A percentile compares a stretch with the other conserved stretches of the same genome.
phyloP scores from a whole-genome alignment of 2,888 invertebrate species.

The Nephrotoma guestfalica region DNA sequence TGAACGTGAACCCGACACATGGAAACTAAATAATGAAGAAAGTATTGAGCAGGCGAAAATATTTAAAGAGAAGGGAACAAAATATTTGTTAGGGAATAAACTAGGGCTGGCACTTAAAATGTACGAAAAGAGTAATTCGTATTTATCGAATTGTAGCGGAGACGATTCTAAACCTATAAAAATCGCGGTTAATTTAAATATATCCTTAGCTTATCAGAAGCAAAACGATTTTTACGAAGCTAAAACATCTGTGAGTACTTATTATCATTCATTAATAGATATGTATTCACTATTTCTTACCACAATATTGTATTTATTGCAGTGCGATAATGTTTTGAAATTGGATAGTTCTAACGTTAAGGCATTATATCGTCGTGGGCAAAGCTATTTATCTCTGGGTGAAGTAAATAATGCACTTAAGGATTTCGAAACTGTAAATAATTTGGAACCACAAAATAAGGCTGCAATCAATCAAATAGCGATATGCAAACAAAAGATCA shows the following conservation, averaged over 20 bases:
- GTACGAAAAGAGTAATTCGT: conserved; percentile 55
- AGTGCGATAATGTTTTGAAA: conserved; percentile 58
- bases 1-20: conserved; percentile 56
- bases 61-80: conserved; percentile 82
- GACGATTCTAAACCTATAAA: conserved; percentile 39
- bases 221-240: conserved; percentile 51
- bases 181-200: conserved; percentile 62
- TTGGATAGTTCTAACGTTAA: conserved; percentile 69
- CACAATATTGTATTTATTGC: not conserved
- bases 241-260: conserved; percentile 40
- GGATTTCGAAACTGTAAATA: conserved; percentile 50
- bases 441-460: conserved; percentile 72
- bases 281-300: not conserved
- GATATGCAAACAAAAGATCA: conserved; percentile 56
- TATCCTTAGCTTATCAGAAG: conserved; percentile 65
- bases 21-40: conserved; percentile 67
- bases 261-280: not conserved
- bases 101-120: conserved; percentile 66
- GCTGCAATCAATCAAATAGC: conserved; percentile 69
- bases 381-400: conserved; percentile 57
- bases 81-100: conserved; percentile 71
- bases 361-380: conserved; percentile 76
- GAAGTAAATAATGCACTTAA: conserved; percentile 62
- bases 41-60: conserved; percentile 67
- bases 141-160: conserved; percentile 19